Conservation (phyloP, 2,797 vertebrate species). For the Cossypha caffra region DNA sequence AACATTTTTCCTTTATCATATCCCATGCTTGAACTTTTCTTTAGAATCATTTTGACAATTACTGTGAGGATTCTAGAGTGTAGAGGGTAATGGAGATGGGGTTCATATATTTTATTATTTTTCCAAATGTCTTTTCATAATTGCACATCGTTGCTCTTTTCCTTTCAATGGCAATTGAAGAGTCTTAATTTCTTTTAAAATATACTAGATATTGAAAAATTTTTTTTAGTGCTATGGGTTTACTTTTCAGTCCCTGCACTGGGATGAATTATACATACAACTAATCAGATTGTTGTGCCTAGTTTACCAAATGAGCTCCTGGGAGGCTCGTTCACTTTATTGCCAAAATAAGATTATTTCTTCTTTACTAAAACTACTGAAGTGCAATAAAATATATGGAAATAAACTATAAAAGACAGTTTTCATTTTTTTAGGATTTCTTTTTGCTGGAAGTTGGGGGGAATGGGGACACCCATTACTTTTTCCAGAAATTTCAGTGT, state of each 20-base stretch:
- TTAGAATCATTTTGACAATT: background rate
- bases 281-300: background rate
- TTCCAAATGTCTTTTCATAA: background rate
- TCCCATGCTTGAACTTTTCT: background rate
- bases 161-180: background rate
- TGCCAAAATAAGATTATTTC: background rate
- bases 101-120: background rate
- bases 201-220: background rate
- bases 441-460: background rate
- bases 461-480: background rate
- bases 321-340: background rate
- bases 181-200: background rate
- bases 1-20: background rate
- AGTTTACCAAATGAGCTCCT: background rate
- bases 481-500: background rate
- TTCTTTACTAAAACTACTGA: background rate
- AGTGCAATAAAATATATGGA: background rate
- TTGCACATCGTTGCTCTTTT: background rate
- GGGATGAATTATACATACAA: background rate
- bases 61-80: background rate
- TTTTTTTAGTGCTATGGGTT: background rate
- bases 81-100: rapidly evolving
- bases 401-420: background rate
- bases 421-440: background rate
- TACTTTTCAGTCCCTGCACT: background rate